Percentiles rank a stretch among this genome's conserved stretches.
phyloP scores from a whole-genome alignment of 2,888 invertebrate species.

The Sympetrum striolatum region DNA sequence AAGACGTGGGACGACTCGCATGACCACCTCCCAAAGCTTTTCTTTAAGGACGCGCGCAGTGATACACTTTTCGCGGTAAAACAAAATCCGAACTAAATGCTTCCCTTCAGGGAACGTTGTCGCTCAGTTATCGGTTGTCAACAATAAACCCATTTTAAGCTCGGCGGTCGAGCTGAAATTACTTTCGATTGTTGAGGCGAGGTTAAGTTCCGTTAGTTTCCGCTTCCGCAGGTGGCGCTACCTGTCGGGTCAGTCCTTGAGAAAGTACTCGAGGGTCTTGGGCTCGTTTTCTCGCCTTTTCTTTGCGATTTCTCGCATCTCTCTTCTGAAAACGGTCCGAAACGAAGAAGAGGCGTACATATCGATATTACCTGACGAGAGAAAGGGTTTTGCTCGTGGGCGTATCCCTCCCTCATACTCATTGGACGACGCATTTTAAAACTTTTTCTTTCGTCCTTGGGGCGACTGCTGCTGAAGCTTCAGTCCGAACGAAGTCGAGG shows the following conservation, averaged over 20 bases:
- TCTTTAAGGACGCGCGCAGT: neutral
- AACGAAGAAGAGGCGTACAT: neutral
- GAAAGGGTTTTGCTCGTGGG: neutral
- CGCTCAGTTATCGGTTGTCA: neutral
- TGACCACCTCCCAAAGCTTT: neutral
- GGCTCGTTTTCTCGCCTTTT: neutral
- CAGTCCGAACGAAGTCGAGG: neutral
- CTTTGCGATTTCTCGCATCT: neutral
- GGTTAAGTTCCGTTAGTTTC: constrained; percentile 19
- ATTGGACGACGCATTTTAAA: neutral
- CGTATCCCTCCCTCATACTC: neutral
- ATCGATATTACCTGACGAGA: neutral
- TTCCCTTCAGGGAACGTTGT: neutral
- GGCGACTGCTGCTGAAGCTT: neutral
- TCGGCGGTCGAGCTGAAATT: neutral
- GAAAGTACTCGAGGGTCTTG: neutral
- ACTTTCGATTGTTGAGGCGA: neutral
- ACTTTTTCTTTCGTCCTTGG: neutral
- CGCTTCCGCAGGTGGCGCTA: constrained; percentile 22
- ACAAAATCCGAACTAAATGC: neutral
- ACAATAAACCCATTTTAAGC: neutral
- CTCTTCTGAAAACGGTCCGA: neutral
- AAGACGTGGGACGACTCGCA: neutral
- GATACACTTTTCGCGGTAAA: neutral
- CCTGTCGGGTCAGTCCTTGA: neutral